Percentiles rank a stretch among this genome's conserved stretches.
phyloP scores from a whole-genome alignment of 1,140 invertebrate species.

The Orius laevigatus region DNA sequence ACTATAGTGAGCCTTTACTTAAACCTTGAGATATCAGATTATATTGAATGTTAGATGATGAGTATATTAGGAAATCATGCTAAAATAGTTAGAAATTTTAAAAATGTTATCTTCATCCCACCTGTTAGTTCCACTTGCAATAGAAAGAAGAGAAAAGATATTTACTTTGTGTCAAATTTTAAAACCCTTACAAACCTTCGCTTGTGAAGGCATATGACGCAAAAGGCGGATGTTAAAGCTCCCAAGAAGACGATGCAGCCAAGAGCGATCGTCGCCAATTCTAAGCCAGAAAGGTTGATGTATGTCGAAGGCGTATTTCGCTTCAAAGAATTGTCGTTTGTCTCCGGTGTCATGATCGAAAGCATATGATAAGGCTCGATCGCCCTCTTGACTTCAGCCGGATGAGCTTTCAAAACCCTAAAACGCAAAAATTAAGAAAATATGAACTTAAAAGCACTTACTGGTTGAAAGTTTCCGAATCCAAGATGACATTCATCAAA shows the following conservation, averaged over 20 bases:
- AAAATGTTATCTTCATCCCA: no score
- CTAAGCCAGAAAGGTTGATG: conserved; percentile 43
- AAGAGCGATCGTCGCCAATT: conserved; percentile 59
- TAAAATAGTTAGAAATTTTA: no score
- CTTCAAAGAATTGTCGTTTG: conserved; percentile 17
- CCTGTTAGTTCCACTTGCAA: no score
- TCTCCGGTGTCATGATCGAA: conserved; percentile 30
- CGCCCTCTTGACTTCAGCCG: conserved; percentile 38
- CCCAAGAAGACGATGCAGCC: conserved; percentile 62
- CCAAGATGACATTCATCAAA: conserved; percentile 57
- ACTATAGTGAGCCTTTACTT: no score
- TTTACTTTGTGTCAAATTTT: conserved; percentile 2
- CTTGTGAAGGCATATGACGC: conserved; percentile 46
- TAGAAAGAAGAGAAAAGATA: neutral
- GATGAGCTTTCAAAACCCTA: conserved; percentile 38
- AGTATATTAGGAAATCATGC: neutral
- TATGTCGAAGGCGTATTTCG: neutral
- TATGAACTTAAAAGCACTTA: conserved; percentile 15
- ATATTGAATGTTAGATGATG: neutral
- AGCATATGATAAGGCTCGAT: conserved; percentile 38
- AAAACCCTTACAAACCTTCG: conserved; percentile 19
- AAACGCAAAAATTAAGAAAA: conserved; percentile 17
- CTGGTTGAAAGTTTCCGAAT: conserved; percentile 47
- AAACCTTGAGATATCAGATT: no score
- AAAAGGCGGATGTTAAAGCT: conserved; percentile 56